Percentiles rank a stretch among this genome's conserved stretches.
Evolutionary conservation across 1,140 invertebrate genomes (phyloP).

Genomic region (Pseudomyrmex dendroicus): DNA sequence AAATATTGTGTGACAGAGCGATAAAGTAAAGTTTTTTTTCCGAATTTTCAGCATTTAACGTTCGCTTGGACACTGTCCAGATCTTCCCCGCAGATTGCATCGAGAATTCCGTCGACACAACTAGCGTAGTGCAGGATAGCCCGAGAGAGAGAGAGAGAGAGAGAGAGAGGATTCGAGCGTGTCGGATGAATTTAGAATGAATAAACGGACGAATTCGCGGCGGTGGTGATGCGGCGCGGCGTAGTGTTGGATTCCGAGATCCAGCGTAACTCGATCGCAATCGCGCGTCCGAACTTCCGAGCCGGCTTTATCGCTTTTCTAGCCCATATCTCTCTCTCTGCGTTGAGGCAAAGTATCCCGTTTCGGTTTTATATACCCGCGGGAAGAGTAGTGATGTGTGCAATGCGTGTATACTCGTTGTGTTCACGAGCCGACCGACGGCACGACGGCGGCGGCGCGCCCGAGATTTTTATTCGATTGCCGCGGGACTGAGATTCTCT

Average conservation of each 20-base stretch:
- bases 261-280: constrained; percentile 42
- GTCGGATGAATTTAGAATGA: constrained; percentile 53
- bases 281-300: constrained; percentile 17
- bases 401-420: neutral
- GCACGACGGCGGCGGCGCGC: neutral
- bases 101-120: constrained; percentile 39
- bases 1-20: too few relatives aligned
- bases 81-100: constrained; percentile 30
- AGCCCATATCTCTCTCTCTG: neutral
- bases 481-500: constrained; percentile 33
- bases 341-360: constrained; percentile 15
- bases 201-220: constrained; percentile 43
- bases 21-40: neutral
- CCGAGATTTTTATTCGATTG: constrained; percentile 57
- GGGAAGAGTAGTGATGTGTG: constrained; percentile 41
- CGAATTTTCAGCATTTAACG: constrained; percentile 10
- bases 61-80: constrained; percentile 42
- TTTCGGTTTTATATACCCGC: constrained; percentile 52
- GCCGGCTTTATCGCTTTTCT: constrained; percentile 49
- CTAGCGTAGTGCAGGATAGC: constrained; percentile 22
- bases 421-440: neutral
- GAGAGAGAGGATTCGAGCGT: constrained; percentile 24
- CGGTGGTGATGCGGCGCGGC: constrained; percentile 5
- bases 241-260: constrained; percentile 7
- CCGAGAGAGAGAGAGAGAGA: too few relatives aligned